These are phyloP conservation scores for Pristionchus entomophagus DNA, from an alignment of 2,888 invertebrate genomes.

Conservation along the genomic window DNA sequence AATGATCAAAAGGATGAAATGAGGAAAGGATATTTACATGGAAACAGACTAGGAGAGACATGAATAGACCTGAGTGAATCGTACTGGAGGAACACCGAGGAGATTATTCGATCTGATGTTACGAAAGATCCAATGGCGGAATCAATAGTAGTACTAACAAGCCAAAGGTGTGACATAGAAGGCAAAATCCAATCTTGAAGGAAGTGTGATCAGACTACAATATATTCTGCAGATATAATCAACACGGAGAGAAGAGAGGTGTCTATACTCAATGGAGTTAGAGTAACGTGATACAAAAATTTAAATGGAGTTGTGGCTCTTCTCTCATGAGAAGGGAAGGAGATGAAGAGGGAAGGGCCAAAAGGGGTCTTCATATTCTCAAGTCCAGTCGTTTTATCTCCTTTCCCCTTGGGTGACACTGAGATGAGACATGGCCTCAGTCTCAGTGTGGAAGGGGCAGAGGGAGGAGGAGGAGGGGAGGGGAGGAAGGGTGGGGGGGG, in stretches of 20 bases:
- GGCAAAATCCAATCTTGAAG: too few relatives aligned
- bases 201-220: too few relatives aligned
- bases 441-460: background rate
- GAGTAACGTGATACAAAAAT: constrained; percentile 26
- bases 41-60: background rate
- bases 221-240: too few relatives aligned
- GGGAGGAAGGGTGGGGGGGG: background rate
- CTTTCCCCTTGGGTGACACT: constrained; percentile 36
- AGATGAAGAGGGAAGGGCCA: constrained; percentile 25
- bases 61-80: background rate
- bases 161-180: too few relatives aligned
- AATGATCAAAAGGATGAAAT: constrained; percentile 30
- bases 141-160: too few relatives aligned
- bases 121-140: too few relatives aligned
- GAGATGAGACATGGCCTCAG: constrained; percentile 25
- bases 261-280: background rate
- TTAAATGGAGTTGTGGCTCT: constrained; percentile 23
- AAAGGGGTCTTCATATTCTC: constrained; percentile 37
- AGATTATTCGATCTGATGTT: too few relatives aligned
- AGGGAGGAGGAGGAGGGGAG: background rate
- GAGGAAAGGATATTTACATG: background rate
- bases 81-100: too few relatives aligned
- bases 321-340: background rate
- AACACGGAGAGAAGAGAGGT: too few relatives aligned
- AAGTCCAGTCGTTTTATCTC: constrained; percentile 39